Base-by-base conservation (phyloP, 1,140 invertebrate species). In the Epicauta chinensis region DNA sequence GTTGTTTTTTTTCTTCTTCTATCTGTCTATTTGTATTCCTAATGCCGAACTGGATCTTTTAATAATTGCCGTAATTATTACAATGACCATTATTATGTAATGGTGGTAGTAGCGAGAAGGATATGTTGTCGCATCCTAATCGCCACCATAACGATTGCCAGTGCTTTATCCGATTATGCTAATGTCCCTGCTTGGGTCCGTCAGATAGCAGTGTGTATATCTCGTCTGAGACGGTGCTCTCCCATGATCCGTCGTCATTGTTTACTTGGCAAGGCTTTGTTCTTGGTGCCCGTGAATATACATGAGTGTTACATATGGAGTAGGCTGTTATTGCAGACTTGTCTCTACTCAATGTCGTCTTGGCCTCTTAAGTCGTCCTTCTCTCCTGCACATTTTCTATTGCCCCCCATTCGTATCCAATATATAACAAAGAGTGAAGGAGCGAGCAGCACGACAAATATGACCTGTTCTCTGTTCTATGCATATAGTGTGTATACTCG, bases 251-350 rank as follows among this genome's bases (percentile, higher is more conserved):
- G 23, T 3, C 55, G 53, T 56, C 55, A 64, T 67, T 68, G 65
- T 68, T 68, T 68, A 67, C 67, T 63, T 54, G 58, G 53, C 10
- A 3, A n/a, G 52, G 62, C 61, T 67, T 69, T 65, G 62, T 62
- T 63, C 55, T 23, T 7, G 7, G 7, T 45, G 55, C 53, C 60
- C 58, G 56, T 69, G 67, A 69, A 69, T 69, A 69, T 66, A 69
- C 67, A 69, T 67, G 67, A 69, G 65, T 65, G 60, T 67, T 69
- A 69, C 65, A 69, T 69, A 69, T 69, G 67, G 66, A 66, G 54
- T 58, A 67, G 63, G 64, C 59, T 64, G 65, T 66, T 66, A 66
- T 66, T 66, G 63, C 58, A 59, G 55, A 51, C 50, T 55, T 60
- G 56, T 59, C 48, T 55, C 55, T 52, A 23, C 4, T 23, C 7